These are phyloP conservation scores for Podargus strigoides DNA, from an alignment of 2,797 vertebrate genomes.

Conservation along the genomic window DNA sequence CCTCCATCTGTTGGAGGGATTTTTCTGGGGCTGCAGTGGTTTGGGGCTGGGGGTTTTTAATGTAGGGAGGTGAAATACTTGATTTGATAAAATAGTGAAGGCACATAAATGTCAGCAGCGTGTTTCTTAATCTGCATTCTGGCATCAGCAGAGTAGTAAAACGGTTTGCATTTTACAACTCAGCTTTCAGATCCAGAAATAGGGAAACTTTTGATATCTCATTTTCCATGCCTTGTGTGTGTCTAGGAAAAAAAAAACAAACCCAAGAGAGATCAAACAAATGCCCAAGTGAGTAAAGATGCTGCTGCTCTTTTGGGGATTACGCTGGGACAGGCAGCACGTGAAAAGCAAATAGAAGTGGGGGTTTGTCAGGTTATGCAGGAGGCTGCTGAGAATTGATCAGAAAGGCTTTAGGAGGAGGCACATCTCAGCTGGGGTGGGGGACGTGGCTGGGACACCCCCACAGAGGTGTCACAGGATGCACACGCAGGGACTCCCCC, in stretches of 20 bases:
- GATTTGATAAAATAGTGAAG: neutral
- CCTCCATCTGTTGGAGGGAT: neutral
- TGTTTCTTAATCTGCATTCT: neutral
- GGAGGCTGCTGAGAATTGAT: neutral
- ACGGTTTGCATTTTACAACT: neutral
- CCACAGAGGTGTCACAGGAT: neutral
- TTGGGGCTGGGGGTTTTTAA: neutral
- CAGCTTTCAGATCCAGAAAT: neutral
- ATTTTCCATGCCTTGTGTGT: neutral
- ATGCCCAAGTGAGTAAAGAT: neutral
- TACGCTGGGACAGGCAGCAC: rapidly evolving
- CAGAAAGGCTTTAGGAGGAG: neutral
- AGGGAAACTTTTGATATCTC: neutral
- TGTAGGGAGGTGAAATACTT: neutral
- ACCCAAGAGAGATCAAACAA: neutral
- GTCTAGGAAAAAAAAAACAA: neutral
- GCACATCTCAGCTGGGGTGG: neutral
- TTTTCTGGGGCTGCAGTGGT: neutral
- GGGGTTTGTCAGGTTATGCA: neutral
- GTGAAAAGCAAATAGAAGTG: neutral
- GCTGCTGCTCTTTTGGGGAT: neutral
- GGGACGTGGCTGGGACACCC: neutral
- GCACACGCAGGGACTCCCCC: neutral
- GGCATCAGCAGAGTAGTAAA: neutral
- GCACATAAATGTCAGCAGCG: neutral